These are phyloP conservation scores for Rattus rattus DNA, from an alignment of 2,113 vertebrate genomes.

Conservation along the genomic window DNA sequence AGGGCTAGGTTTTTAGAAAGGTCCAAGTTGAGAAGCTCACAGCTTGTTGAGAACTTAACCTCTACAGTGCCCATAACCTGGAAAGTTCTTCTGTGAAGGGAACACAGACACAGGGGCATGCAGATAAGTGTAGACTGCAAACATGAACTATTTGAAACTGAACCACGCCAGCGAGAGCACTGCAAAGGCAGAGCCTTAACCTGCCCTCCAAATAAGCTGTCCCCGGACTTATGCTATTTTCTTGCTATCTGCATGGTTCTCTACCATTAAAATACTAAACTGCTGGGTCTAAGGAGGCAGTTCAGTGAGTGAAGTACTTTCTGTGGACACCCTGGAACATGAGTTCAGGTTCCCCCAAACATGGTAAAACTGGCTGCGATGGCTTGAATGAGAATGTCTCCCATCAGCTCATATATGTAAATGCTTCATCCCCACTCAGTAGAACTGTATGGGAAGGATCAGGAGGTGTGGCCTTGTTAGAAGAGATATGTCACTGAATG, in stretches of 20 bases:
- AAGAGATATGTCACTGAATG: not conserved
- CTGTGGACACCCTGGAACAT: not conserved
- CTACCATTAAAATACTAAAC: constrained; percentile 3
- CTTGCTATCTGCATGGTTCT: not conserved
- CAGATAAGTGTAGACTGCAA: not conserved
- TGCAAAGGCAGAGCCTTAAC: not conserved
- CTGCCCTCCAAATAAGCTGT: not conserved
- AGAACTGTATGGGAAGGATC: not conserved
- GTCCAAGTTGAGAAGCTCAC: not conserved
- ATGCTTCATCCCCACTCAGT: not conserved
- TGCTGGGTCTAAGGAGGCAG: not conserved
- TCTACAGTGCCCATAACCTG: not conserved
- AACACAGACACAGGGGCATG: not conserved
- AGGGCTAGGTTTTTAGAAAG: not conserved
- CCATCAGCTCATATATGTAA: not conserved
- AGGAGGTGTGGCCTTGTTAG: not conserved
- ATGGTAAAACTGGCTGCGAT: not conserved
- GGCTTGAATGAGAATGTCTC: not conserved
- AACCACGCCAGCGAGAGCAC: not conserved
- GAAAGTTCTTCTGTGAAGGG: not conserved
- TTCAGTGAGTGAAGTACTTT: not conserved
- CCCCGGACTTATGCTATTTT: not conserved
- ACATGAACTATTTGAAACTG: not conserved
- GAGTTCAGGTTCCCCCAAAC: not conserved
- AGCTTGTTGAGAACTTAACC: not conserved